Evolutionary conservation across 2,797 vertebrate genomes (phyloP).

Genomic region (Melanotaenia parkinsoni): DNA sequence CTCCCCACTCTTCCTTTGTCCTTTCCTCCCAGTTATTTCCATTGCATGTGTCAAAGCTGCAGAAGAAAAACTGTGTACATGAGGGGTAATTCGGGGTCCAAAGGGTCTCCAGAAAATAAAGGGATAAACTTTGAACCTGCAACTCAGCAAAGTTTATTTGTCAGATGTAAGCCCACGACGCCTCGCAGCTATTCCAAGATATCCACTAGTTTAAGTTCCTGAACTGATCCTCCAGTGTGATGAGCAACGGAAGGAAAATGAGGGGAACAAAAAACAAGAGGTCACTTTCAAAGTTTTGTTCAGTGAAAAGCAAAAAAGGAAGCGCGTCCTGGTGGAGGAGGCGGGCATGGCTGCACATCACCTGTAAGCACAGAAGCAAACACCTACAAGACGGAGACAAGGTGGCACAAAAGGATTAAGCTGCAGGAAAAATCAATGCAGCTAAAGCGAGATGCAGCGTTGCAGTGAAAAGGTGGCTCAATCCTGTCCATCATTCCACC

Average conservation of each 20-base stretch:
- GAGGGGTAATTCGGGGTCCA: conserved; percentile 32
- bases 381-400: conserved; percentile 29
- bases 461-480: conserved; percentile 45
- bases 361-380: conserved; percentile 23
- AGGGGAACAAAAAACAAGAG: conserved; percentile 22
- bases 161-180: conserved; percentile 53
- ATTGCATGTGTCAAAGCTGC: conserved; percentile 42
- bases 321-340: background rate
- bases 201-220: conserved; percentile 48
- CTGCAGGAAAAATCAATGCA: conserved; percentile 46
- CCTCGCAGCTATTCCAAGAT: conserved; percentile 32
- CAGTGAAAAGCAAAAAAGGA: background rate
- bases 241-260: conserved; percentile 31
- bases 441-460: conserved; percentile 30
- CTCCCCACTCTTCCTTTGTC: conserved; percentile 20
- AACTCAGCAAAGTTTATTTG: conserved; percentile 62
- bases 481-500: conserved; percentile 48
- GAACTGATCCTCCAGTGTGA: conserved; percentile 60
- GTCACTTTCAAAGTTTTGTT: conserved; percentile 51
- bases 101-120: conserved; percentile 42
- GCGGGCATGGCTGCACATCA: background rate
- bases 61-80: conserved; percentile 40
- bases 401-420: conserved; percentile 41
- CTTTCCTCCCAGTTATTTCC: background rate
- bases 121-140: conserved; percentile 61